Evolutionary conservation across 1,140 invertebrate genomes (phyloP).

Genomic region (Tetramorium simillimum): DNA sequence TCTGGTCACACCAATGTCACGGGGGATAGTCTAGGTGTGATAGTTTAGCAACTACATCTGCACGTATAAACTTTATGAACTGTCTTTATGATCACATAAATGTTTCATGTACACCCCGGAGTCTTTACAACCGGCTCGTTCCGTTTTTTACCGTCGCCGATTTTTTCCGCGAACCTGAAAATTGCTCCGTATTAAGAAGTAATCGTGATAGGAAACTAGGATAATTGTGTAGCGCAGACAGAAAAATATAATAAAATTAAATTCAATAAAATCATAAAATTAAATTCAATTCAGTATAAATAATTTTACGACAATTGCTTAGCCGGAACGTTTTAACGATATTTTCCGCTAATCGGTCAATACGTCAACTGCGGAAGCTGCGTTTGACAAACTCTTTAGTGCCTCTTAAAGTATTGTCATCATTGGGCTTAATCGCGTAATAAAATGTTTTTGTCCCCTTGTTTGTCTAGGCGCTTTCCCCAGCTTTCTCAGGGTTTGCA

Average conservation of each 20-base stretch:
- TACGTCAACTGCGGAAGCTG: background rate
- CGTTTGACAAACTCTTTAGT: slow-evolving; percentile 70
- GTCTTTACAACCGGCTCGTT: slow-evolving; percentile 61
- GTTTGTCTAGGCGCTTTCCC: slow-evolving; percentile 76
- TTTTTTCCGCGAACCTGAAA: slow-evolving; percentile 25
- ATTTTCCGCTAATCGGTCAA: background rate
- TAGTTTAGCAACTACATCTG: slow-evolving; percentile 65
- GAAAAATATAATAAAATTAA: background rate
- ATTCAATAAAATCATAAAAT: too few relatives aligned
- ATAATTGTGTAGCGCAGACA: background rate
- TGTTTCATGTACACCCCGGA: slow-evolving; percentile 63
- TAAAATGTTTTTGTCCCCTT: slow-evolving; percentile 82
- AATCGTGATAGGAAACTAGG: background rate
- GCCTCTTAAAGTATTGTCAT: slow-evolving; percentile 77
- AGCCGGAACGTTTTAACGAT: background rate
- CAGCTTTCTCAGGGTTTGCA: slow-evolving; percentile 73
- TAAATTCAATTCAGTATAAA: background rate
- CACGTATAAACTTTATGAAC: slow-evolving; percentile 68
- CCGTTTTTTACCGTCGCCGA: slow-evolving; percentile 31
- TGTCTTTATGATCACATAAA: slow-evolving; percentile 71
- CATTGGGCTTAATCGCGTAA: slow-evolving; percentile 81
- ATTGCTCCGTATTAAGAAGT: slow-evolving; percentile 41
- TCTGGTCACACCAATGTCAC: slow-evolving; percentile 32
- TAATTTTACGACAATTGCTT: background rate
- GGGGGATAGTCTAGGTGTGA: slow-evolving; percentile 35